Base-by-base conservation (phyloP, 2,888 invertebrate genomes). In the Polydrusus pterygomalis region DNA sequence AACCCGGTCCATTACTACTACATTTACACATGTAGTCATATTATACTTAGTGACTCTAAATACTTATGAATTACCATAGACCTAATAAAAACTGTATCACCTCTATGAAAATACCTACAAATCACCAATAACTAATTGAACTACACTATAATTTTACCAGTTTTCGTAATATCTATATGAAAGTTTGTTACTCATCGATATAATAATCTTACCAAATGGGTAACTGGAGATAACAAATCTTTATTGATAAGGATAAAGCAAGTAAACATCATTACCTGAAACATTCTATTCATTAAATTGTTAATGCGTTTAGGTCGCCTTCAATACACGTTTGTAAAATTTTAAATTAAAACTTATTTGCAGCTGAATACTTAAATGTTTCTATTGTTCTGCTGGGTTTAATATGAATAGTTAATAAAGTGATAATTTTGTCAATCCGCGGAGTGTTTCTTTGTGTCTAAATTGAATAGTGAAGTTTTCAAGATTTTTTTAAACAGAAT, bases 161-260 rank as follows among this genome's bases (percentile, higher is more conserved):
- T 17, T 49, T 49, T 17, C 17, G 47, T 17, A 49, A 17, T 15
- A 49, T 45, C 34, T 34, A 34, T 34, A 34, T 34, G 34, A 34
- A 34, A 34, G 1, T 51, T 47, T 34, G 54, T 67, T 67, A 67
- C 20, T 40, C 40, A 54, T 40, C 30, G 40, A 15, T 25, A 45
- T 47, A 47, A 63, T 49, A 62, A 18, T 7, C 5, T 56, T 15
- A 60, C 60, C 43, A n/a, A 70, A 18, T 63, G 45, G 9, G 20
- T 40, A 74, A 74, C 38, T 10, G 62, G 13, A 68, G 74, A 74
- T 74, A 74, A 74, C 62, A 68, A 62, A 65, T 65, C 65, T 70
- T 58, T 64, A 64, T 69, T 74, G 74, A 74, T 73, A 74, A 70
- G 17, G 74, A 74, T 70, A 74, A 69, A 64, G 20, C 34, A 67